Percentiles rank a stretch among this genome's conserved stretches.
These are phyloP conservation scores for Athene noctua DNA, from an alignment of 2,113 vertebrate genomes.

Conservation along the genomic window DNA sequence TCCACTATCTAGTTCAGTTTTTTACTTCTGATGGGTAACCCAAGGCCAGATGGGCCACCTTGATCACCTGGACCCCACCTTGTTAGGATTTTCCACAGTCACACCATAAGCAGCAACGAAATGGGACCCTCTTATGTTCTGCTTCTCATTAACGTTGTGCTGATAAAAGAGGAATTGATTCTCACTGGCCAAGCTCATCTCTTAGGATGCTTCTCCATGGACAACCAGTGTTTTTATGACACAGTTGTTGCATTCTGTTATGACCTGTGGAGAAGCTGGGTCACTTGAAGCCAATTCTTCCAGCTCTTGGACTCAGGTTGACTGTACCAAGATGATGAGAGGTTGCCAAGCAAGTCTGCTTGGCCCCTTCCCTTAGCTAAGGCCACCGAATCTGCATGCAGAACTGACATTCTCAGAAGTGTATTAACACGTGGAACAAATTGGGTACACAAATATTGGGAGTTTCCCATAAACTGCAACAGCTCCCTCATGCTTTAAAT, in stretches of 20 bases:
- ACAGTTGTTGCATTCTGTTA: not conserved
- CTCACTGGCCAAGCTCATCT: not conserved
- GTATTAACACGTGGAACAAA: not conserved
- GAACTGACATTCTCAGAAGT: not conserved
- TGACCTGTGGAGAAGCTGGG: not conserved
- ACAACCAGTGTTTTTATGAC: not conserved
- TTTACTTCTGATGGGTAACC: not conserved
- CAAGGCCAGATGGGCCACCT: not conserved
- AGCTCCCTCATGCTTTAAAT: not conserved
- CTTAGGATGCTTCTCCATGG: not conserved
- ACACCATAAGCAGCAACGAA: accelerated
- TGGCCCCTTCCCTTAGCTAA: not conserved
- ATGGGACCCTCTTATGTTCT: not conserved
- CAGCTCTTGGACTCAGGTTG: not conserved
- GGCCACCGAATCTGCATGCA: not conserved
- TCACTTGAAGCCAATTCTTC: not conserved
- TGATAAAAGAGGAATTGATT: not conserved
- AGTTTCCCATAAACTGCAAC: not conserved
- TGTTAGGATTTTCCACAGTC: not conserved
- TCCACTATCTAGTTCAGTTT: not conserved
- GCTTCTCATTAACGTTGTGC: not conserved
- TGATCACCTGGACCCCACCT: not conserved
- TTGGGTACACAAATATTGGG: not conserved
- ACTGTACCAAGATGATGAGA: not conserved
- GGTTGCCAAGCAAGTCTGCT: not conserved